Base-by-base conservation (phyloP, 2,113 vertebrate genomes). In the Oncorhynchus clarkii region DNA sequence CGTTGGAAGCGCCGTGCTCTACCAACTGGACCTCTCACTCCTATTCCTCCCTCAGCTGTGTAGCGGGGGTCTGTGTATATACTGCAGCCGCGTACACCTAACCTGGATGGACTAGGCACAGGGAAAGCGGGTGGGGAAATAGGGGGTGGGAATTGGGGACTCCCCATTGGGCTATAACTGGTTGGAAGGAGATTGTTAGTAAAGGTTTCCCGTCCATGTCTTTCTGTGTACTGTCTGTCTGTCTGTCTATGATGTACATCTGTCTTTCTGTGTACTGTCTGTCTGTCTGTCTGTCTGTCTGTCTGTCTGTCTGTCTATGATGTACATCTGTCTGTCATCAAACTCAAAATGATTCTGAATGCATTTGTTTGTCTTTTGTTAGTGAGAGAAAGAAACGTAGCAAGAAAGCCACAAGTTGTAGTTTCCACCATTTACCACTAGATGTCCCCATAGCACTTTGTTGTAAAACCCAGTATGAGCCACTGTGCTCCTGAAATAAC, bases 391-490 rank as follows among this genome's bases (percentile, higher is more conserved):
- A 20, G 54, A 18, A 57, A 18, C 54, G 1, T 3, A 45, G 18
- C 7, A 57, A 18, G 20, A 57, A 57, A 57, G 18, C 54, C 54
- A 57, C 1, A 20, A 20, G 18, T 45, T 45, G 2, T 0, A 11
- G 39, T 57, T 57, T 20, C 54, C 60, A 24, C 0, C 0, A 54
- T 0, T 76, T 67, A 78, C 75, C 86, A 88, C 85, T 77, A 86
- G 90, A 73, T 87, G 89, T 79, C 87, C 88, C 76, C 74, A 78
- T 39, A 75, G 62, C 45, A 1, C 62, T 73, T 5, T 54, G 72
- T 31, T 68, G 26, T 1, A 67, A 9, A 9, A 4, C 1, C 11
- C 29, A 24, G 16, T 45, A 45, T 2, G 39, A 45, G 8, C 2
- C 0, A 8, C 34, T 8, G 34, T 39, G 7, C 34, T 39, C 8